Evolutionary conservation across 2,888 invertebrate species (phyloP), one percentile per base, ranked within the genome.

Genomic region (Pheosia gnoma): DNA sequence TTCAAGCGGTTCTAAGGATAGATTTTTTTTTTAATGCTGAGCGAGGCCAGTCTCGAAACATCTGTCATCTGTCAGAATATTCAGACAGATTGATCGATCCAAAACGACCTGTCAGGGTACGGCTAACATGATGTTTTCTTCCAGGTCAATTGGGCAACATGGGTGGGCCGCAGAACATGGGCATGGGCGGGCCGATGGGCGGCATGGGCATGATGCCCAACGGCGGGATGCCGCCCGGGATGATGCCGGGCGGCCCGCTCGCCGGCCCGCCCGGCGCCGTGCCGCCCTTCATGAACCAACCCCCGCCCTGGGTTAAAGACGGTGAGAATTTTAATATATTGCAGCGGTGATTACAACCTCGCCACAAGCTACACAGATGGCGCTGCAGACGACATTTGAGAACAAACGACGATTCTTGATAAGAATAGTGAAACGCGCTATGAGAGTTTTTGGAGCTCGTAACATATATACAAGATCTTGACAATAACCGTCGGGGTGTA

Each of bases 191-290:
- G 4, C 80, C 81, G 5, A 67, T 68, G 76, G 70, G 66, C 1
- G 71, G 70, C 13, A 61, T 66, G 70, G 63, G 63, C 1, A 84
- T 85, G 72, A 75, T 79, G 74, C 63, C 68, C 0, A 72, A 70
- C 13, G 77, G 77, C 5, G 80, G 37, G 53, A 9, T 37, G 10
- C 37, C 36, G 10, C 76, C 76, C 0, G 84, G 84, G 76, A 78
- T 86, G 81, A 95, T 95, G 7, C 96, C 95, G 74, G 95, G 95
- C 2, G 95, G 69, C 5, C 61, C 71, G 5, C 66, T 80, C 38
- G 60, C 60, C 5, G 58, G 59, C 0, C 77, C 79, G 5, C 82
- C 76, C 1, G 74, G 73, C 3, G 67, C 71, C 0, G 71, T 85
- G 41, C 88, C 88, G 3, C 87, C 89, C 0, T 92, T 82, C 72